Percentiles rank a stretch among this genome's conserved stretches.
These are phyloP conservation scores for Ophion ellenae DNA, from an alignment of 2,888 invertebrate species.

Conservation along the genomic window DNA sequence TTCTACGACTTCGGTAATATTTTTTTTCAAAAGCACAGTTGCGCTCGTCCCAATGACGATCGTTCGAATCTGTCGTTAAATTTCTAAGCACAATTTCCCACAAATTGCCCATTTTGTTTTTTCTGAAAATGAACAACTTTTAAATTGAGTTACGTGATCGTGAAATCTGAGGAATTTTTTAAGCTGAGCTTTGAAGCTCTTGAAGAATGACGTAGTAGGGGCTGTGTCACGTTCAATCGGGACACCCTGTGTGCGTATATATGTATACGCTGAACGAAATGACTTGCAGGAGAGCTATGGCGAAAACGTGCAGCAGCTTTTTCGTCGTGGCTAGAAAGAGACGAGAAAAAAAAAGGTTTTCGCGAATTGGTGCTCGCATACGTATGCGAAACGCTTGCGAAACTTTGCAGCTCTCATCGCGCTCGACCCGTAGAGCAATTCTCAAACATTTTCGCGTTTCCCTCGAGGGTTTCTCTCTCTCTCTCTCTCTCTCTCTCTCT, in stretches of 20 bases:
- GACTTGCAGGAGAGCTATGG: slow-evolving; percentile 6
- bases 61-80: too few species aligned
- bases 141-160: not conserved
- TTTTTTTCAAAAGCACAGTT: too few species aligned
- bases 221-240: not conserved
- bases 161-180: not conserved
- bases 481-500: slow-evolving; percentile 2
- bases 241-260: not conserved
- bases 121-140: too few species aligned
- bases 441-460: slow-evolving; percentile 53
- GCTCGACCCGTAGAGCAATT: slow-evolving; percentile 47
- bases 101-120: too few species aligned
- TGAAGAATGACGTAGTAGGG: not conserved
- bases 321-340: not conserved
- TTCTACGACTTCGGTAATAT: too few species aligned
- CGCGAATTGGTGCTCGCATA: slow-evolving; percentile 34
- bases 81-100: too few species aligned
- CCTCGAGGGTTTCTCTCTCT: slow-evolving; percentile 23
- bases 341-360: slow-evolving; percentile 26
- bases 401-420: slow-evolving; percentile 52
- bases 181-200: not conserved
- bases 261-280: slow-evolving; percentile 5
- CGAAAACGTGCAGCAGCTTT: slow-evolving; percentile 39
- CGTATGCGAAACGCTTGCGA: slow-evolving; percentile 32
- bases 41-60: too few species aligned